These are phyloP conservation scores for Aphidius gifuensis DNA, from an alignment of 1,140 invertebrate genomes.

Conservation along the genomic window DNA sequence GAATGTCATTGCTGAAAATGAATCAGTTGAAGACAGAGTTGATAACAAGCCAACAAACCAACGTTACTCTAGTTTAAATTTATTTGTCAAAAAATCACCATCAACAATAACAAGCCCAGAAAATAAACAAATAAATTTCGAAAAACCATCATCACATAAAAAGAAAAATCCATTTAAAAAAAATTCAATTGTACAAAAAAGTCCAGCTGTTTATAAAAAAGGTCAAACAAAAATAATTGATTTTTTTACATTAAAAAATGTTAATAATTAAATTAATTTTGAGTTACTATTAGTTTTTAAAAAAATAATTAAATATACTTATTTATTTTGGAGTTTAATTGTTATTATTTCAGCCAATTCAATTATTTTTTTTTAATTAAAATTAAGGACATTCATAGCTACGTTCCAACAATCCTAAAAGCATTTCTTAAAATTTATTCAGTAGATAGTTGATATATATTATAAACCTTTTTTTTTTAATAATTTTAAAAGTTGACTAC, in stretches of 20 bases:
- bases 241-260: conserved; percentile 34
- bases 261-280: background rate
- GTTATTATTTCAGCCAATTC: no score
- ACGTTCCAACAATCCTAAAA: no score
- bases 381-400: no score
- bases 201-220: conserved; percentile 22
- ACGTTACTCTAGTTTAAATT: conserved; percentile 9
- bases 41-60: conserved; percentile 19
- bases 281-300: background rate
- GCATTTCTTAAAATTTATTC: no score
- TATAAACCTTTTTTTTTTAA: no score
- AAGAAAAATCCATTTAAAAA: background rate
- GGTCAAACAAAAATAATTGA: conserved; percentile 39
- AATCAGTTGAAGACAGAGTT: conserved; percentile 2
- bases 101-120: background rate
- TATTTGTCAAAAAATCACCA: conserved; percentile 13
- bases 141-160: conserved; percentile 11
- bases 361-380: no score
- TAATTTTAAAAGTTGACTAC: no score
- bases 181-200: background rate
- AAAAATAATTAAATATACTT: no score
- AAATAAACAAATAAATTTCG: conserved; percentile 9
- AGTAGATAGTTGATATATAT: no score
- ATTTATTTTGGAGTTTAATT: no score
- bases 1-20: conserved; percentile 20